phyloP scores from a whole-genome alignment of 2,113 vertebrate species.

The Talpa occidentalis region DNA sequence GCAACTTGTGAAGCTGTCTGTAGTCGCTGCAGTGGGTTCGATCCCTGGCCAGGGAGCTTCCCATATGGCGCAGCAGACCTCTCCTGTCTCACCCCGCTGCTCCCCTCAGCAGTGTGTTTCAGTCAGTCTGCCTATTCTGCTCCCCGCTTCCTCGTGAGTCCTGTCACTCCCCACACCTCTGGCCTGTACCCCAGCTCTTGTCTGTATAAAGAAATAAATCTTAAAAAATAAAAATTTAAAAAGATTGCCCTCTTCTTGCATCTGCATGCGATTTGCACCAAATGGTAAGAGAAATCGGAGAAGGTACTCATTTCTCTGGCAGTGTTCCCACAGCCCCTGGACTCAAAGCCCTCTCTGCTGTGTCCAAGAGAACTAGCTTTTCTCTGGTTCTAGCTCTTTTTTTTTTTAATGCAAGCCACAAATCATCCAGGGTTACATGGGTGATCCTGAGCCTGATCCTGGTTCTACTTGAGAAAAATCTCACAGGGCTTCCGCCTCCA shows the following conservation, averaged over 20 bases:
- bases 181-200: no score
- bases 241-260: neutral
- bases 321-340: neutral
- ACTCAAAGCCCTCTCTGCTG: neutral
- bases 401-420: neutral
- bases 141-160: no score
- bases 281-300: conserved; percentile 17
- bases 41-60: no score
- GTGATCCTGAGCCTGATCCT: neutral
- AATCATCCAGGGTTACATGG: neutral
- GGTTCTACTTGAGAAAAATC: conserved; percentile 34
- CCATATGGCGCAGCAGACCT: no score
- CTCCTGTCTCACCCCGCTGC: no score
- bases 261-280: neutral
- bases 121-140: no score
- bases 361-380: neutral
- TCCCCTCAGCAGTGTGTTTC: no score
- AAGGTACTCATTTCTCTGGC: neutral
- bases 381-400: neutral
- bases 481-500: neutral
- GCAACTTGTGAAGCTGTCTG: no score
- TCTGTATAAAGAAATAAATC: no score
- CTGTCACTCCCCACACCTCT: no score
- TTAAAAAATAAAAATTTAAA: no score
- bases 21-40: no score